Percentiles rank a stretch among this genome's conserved stretches.
Conservation (phyloP, 92 coral and sea anemone species). For the Hydrozoanthus gracilis region DNA sequence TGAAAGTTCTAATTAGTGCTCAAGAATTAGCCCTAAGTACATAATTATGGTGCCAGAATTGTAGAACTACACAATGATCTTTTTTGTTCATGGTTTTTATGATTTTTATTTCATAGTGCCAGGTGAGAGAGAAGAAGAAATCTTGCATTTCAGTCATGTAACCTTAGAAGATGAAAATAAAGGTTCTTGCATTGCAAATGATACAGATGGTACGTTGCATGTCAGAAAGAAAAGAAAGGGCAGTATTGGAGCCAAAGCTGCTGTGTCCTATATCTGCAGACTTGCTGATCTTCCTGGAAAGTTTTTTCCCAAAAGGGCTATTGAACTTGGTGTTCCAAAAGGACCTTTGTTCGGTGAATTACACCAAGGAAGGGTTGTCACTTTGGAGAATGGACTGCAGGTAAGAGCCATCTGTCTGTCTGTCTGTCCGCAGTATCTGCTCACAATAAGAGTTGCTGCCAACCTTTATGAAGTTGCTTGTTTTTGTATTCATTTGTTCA, state of each 20-base stretch:
- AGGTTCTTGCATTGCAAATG: neutral
- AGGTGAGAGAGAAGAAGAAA: neutral
- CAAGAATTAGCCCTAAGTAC: too few relatives aligned
- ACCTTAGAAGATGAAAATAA: slow-evolving; percentile 6
- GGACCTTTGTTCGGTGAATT: slow-evolving; percentile 91
- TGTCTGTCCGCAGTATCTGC: too few relatives aligned
- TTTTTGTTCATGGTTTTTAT: neutral
- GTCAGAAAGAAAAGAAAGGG: slow-evolving; percentile 64
- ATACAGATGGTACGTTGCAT: slow-evolving; percentile 1
- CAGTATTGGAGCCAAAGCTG: slow-evolving; percentile 6
- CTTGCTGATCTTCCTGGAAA: slow-evolving; percentile 88
- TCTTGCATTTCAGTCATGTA: neutral
- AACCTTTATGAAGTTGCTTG: too few relatives aligned
- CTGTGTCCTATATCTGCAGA: slow-evolving; percentile 82
- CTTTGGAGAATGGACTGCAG: slow-evolving; percentile 81
- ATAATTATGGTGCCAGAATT: too few relatives aligned
- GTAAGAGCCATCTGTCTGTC: slow-evolving; percentile 44
- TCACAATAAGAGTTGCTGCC: too few relatives aligned
- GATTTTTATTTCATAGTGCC: neutral
- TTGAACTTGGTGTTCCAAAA: slow-evolving; percentile 85
- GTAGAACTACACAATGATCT: too few relatives aligned
- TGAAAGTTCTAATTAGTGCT: too few relatives aligned
- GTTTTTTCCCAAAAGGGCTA: slow-evolving; percentile 80
- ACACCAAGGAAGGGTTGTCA: slow-evolving; percentile 67
- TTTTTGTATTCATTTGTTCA: too few relatives aligned